Evolutionary conservation across 2,113 vertebrate genomes (phyloP).

Genomic region (Peromyscus polionotus): DNA sequence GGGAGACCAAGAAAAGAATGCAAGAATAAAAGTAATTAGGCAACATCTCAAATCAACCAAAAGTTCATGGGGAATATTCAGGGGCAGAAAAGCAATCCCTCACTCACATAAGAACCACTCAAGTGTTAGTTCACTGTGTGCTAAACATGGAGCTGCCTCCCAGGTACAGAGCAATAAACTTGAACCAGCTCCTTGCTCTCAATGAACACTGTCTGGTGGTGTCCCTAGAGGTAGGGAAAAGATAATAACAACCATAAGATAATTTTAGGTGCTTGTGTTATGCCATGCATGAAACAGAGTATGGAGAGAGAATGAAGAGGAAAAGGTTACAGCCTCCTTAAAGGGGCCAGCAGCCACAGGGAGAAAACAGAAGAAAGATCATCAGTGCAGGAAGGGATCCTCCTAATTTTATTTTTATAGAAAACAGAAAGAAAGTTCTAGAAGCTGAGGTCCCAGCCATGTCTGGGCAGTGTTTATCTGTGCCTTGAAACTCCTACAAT

Average conservation of each 20-base stretch:
- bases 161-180: not conserved
- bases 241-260: not conserved
- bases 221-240: not conserved
- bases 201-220: accelerated
- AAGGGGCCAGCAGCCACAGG: not conserved
- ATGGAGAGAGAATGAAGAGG: not conserved
- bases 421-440: not conserved
- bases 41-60: not conserved
- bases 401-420: not conserved
- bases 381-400: not conserved
- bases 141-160: too few relatives aligned
- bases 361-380: not conserved
- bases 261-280: not conserved
- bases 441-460: not conserved
- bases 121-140: not conserved
- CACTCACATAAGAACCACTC: not conserved
- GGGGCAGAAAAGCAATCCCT: not conserved
- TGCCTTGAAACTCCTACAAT: not conserved
- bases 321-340: not conserved
- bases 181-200: not conserved
- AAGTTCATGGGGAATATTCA: not conserved
- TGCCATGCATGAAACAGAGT: not conserved
- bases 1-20: not conserved
- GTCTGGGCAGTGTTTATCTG: not conserved
- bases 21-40: not conserved